Conservation (phyloP, 2,888 invertebrate genomes). For the Esperia sulphurella region DNA sequence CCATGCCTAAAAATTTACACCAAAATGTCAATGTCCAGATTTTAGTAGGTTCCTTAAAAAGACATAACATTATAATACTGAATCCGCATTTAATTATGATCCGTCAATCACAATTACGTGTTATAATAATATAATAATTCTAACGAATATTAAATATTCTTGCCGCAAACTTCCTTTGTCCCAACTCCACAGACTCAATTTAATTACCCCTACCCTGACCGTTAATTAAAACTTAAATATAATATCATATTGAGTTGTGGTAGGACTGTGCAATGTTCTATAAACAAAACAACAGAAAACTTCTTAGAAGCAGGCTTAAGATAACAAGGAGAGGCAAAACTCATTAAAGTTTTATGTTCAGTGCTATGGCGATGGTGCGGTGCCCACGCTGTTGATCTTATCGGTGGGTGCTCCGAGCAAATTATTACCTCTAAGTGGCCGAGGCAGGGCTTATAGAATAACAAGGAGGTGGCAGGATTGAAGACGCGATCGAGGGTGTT, state of each 20-base stretch:
- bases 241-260: constrained; percentile 52
- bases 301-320: constrained; percentile 52
- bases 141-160: constrained; percentile 12
- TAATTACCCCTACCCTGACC: constrained; percentile 34
- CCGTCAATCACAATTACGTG: not conserved
- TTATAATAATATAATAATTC: not conserved
- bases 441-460: constrained; percentile 20
- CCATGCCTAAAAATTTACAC: too few relatives aligned
- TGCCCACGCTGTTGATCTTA: constrained; percentile 49
- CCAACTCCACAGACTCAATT: constrained; percentile 37
- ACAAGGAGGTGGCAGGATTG: not conserved
- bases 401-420: constrained; percentile 37
- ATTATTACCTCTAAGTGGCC: constrained; percentile 34
- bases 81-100: not conserved
- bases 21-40: too few relatives aligned
- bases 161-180: constrained; percentile 18
- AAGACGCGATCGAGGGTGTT: too few relatives aligned
- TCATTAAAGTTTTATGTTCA: constrained; percentile 73
- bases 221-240: constrained; percentile 59
- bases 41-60: too few relatives aligned
- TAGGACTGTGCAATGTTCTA: constrained; percentile 49
- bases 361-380: constrained; percentile 29
- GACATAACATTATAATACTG: too few relatives aligned
- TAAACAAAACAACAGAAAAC: constrained; percentile 59
- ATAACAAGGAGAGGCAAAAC: constrained; percentile 67